These are phyloP conservation scores for Fissipunctia ypsillon DNA, from an alignment of 2,888 invertebrate species.

Conservation along the genomic window DNA sequence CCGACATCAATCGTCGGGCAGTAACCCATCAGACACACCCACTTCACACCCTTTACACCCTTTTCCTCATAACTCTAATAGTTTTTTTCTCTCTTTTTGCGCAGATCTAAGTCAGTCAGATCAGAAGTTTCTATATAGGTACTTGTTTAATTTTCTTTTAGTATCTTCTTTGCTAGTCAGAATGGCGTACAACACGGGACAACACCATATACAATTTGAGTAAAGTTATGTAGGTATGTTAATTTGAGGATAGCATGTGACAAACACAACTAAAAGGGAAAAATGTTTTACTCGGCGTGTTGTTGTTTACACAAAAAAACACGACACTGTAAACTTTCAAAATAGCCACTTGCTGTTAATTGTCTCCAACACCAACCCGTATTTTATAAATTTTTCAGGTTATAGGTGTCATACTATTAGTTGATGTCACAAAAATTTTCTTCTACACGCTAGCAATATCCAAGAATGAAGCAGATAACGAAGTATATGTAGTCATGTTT, in stretches of 20 bases:
- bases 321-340: background rate
- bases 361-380: background rate
- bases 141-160: background rate
- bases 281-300: background rate
- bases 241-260: background rate
- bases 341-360: background rate
- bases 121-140: background rate
- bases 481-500: background rate
- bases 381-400: background rate
- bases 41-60: too few species aligned
- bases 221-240: background rate
- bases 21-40: too few species aligned
- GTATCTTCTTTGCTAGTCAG: background rate
- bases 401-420: conserved; percentile 16
- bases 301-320: background rate
- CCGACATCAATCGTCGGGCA: too few species aligned
- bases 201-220: background rate
- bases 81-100: background rate
- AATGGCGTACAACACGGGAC: background rate
- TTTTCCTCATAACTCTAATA: too few species aligned
- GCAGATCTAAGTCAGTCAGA: too few species aligned
- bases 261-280: background rate
- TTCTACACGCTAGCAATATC: background rate
- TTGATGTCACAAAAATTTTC: background rate
- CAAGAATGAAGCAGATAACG: background rate